Conservation (phyloP, 1,140 invertebrate species). For the Trichonephila clavipes region DNA sequence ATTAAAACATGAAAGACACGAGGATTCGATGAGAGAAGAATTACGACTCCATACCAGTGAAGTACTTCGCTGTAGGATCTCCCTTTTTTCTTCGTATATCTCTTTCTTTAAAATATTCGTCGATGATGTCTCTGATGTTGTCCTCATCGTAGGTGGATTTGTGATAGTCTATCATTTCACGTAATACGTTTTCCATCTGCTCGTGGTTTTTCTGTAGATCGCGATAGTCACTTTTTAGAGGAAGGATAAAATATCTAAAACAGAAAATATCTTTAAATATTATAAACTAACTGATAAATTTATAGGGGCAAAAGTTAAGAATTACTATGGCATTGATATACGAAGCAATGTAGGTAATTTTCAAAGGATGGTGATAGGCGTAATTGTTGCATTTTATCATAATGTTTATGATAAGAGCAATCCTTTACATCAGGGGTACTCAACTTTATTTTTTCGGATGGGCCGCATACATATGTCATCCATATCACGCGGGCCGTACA, state of each 20-base stretch:
- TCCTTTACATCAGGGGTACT: too few relatives aligned
- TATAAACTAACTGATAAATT: neutral
- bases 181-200: neutral
- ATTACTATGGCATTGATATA: too few relatives aligned
- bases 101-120: constrained; percentile 28
- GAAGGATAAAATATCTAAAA: neutral
- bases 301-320: too few relatives aligned
- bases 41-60: neutral
- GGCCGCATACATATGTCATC: too few relatives aligned
- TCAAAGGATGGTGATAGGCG: too few relatives aligned
- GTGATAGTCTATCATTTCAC: neutral
- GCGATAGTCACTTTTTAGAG: neutral
- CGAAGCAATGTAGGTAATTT: too few relatives aligned
- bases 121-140: neutral
- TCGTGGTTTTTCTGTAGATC: neutral
- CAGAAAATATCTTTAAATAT: neutral
- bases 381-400: too few relatives aligned
- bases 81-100: constrained; percentile 13
- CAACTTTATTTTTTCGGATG: too few relatives aligned
- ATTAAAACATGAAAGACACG: too few relatives aligned
- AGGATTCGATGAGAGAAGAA: neutral
- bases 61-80: constrained; percentile 20
- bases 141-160: neutral
- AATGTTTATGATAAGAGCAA: too few relatives aligned
- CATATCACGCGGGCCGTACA: too few relatives aligned